Evolutionary conservation across 2,888 invertebrate genomes (phyloP), one percentile per base, ranked within the genome.

Genomic region (Pollenia angustigena): DNA sequence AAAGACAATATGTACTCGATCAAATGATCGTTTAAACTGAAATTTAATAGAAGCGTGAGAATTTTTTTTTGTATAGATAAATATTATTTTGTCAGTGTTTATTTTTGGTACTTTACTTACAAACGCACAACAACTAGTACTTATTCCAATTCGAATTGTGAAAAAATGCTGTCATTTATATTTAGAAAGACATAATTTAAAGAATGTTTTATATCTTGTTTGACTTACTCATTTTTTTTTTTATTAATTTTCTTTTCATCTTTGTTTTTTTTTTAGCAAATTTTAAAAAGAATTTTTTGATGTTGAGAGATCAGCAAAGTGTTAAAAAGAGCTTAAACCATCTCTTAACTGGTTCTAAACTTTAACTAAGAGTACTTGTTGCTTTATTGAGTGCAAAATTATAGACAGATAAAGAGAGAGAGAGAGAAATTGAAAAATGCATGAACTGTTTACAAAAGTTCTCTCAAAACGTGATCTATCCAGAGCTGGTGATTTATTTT

Each of bases 371-470:
- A 82, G 75, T 46, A 58, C 7, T 79, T 72, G n/a, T 48, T 52
- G 44, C 4, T 44, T 46, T 62, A 75, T 40, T 52, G 52, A 42
- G n/a, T n/a, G 9, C 52, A 16, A 42, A 40, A 32, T 32, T 6
- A 32, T 32, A 40, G 42, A 62, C 23, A 81, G 50, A 12, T 32
- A 23, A 40, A 44, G 7, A 40, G 54, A 40, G 1, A 68, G 42
- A 46, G 23, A 52, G 56, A 75, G 79, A 40, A n/a, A 11, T 12
- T 71, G 32, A 69, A 89, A 96, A 92, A 98, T 98, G 98, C 98
- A 98, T 94, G 97, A 97, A 93, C 94, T 98, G 91, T 96, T 98
- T 92, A 96, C 97, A 92, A 97, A 97, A 94, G 98, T 98, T 89
- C 95, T 98, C 89, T 97, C 96, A 91, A 97, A 97, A 93, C 96